Percentiles rank a stretch among this genome's conserved stretches.
Evolutionary conservation across 2,113 vertebrate genomes (phyloP).

Genomic region (Tringa solitaria): DNA sequence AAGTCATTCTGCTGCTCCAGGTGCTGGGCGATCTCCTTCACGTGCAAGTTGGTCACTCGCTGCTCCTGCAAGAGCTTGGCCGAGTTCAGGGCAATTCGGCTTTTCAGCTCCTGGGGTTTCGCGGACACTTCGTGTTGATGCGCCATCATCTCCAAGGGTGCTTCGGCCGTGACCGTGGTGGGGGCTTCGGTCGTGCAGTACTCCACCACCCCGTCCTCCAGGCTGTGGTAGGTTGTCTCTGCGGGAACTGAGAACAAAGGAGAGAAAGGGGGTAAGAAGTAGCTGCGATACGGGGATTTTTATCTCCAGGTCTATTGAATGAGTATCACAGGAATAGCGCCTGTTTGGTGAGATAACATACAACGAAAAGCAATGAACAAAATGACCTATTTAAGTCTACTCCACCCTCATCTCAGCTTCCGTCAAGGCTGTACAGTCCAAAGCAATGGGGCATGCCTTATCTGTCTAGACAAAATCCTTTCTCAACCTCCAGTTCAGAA

Average conservation of each 20-base stretch:
- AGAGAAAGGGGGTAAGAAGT: slow-evolving; percentile 19
- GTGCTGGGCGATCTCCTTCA: slow-evolving; percentile 95
- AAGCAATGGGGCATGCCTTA: neutral
- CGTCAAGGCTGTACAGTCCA: neutral
- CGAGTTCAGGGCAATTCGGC: slow-evolving; percentile 93
- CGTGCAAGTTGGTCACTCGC: slow-evolving; percentile 91
- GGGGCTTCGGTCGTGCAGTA: slow-evolving; percentile 91
- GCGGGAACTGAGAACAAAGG: slow-evolving; percentile 73
- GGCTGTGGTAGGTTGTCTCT: slow-evolving; percentile 88
- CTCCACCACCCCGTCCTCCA: slow-evolving; percentile 92
- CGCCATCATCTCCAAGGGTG: slow-evolving; percentile 86
- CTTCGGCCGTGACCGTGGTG: slow-evolving; percentile 73
- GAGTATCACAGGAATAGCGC: neutral
- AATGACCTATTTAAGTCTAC: slow-evolving; percentile 13
- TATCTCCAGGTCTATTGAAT: slow-evolving; percentile 38
- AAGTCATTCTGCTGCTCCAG: slow-evolving; percentile 94
- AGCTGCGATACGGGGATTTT: neutral
- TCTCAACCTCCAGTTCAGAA: neutral
- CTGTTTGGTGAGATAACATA: slow-evolving; percentile 53
- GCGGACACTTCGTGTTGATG: slow-evolving; percentile 78
- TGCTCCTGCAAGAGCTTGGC: slow-evolving; percentile 96
- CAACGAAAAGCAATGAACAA: neutral
- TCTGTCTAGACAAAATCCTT: neutral
- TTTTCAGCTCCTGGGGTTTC: slow-evolving; percentile 94
- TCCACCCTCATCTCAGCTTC: slow-evolving; percentile 29